Conservation (phyloP, 1,140 invertebrate genomes). For the Bombus impatiens region DNA sequence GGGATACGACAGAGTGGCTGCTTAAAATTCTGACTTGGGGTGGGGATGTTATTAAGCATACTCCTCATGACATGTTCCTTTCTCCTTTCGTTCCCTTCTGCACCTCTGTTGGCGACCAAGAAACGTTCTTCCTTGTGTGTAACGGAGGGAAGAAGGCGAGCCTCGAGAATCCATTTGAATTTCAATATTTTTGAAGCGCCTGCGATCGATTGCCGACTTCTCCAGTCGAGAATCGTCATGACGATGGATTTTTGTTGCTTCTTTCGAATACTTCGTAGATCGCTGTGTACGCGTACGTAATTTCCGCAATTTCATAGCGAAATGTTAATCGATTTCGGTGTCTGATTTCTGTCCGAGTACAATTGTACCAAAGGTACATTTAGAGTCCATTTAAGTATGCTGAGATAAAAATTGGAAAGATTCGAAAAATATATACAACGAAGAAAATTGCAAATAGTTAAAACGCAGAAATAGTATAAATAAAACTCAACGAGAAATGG, state of each 20-base stretch:
- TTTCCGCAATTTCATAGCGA: neutral
- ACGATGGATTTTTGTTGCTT: neutral
- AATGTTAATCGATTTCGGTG: neutral
- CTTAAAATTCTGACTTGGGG: slow-evolving; percentile 18
- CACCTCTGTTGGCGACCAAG: neutral
- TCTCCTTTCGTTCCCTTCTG: neutral
- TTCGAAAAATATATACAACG: no score
- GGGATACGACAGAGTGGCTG: neutral
- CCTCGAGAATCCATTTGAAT: slow-evolving; percentile 28
- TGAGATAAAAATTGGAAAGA: no score
- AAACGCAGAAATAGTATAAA: no score
- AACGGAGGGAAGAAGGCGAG: neutral
- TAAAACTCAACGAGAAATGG: no score
- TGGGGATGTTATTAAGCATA: slow-evolving; percentile 38
- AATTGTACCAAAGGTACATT: no score
- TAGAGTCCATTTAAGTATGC: no score
- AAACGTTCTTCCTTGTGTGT: neutral
- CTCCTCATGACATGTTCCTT: slow-evolving; percentile 10
- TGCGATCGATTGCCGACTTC: neutral
- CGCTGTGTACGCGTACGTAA: neutral
- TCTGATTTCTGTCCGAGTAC: neutral
- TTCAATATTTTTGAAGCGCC: slow-evolving; percentile 34
- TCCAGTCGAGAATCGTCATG: neutral
- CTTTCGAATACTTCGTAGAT: neutral
- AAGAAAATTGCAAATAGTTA: no score